These are phyloP conservation scores for Brachionus angularis DNA, from an alignment of 1,140 invertebrate genomes.

Conservation along the genomic window DNA sequence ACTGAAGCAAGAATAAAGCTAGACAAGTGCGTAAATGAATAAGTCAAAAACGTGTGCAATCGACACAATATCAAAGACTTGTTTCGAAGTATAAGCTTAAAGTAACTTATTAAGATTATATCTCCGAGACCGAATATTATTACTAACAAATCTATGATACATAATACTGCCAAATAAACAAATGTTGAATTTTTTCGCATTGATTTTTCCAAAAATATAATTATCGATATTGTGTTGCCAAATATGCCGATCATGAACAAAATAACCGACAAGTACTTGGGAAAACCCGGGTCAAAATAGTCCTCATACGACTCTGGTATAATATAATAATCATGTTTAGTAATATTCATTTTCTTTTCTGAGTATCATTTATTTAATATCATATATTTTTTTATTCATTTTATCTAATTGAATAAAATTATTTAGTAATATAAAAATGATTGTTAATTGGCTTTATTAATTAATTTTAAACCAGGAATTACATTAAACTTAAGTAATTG, in stretches of 20 bases:
- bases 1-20: conserved; percentile 32
- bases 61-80: background rate
- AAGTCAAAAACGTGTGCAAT: conserved; percentile 40
- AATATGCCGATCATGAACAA: conserved; percentile 26
- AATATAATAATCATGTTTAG: too few relatives aligned
- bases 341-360: too few relatives aligned
- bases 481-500: too few relatives aligned
- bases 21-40: conserved; percentile 11
- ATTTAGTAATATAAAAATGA: too few relatives aligned
- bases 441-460: too few relatives aligned
- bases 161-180: conserved; percentile 13
- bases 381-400: too few relatives aligned
- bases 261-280: background rate
- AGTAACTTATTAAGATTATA: conserved; percentile 20
- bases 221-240: conserved; percentile 23
- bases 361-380: too few relatives aligned
- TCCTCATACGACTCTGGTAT: conserved; percentile 7
- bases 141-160: conserved; percentile 32
- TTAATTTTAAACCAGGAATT: too few relatives aligned
- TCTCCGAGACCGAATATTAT: conserved; percentile 19
- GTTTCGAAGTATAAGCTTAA: conserved; percentile 10
- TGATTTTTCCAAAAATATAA: conserved; percentile 17
- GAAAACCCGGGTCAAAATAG: conserved; percentile 17
- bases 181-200: conserved; percentile 43
- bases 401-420: too few relatives aligned